These are phyloP conservation scores for Cinclus mexicanus DNA, from an alignment of 2,113 vertebrate genomes.

Conservation along the genomic window DNA sequence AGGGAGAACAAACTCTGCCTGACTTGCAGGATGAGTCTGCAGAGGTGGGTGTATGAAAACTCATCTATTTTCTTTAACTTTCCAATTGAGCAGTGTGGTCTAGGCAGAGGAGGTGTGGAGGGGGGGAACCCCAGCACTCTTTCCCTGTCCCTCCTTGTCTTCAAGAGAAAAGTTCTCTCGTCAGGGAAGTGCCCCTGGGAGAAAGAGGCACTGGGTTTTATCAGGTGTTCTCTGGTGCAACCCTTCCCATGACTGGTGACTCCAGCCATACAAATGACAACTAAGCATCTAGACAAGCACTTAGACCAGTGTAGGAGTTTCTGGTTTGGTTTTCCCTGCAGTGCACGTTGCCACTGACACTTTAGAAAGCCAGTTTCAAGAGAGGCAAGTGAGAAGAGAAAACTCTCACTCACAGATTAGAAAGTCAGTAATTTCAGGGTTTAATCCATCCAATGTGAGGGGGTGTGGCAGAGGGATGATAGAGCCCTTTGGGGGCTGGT, in stretches of 20 bases:
- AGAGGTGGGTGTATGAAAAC: slow-evolving; percentile 15
- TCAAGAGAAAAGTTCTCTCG: background rate
- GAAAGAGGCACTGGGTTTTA: background rate
- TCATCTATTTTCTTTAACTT: background rate
- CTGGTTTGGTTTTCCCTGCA: background rate
- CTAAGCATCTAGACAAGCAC: background rate
- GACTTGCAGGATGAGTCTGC: background rate
- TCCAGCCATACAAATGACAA: background rate
- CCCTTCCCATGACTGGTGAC: background rate
- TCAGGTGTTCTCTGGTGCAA: background rate
- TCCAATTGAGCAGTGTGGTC: background rate
- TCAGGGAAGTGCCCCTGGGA: background rate
- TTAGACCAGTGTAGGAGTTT: background rate
- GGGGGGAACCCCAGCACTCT: background rate
- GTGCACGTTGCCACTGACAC: fast-evolving
- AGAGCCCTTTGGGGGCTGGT: background rate
- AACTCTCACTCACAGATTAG: background rate
- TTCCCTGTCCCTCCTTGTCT: background rate
- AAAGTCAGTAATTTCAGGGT: background rate
- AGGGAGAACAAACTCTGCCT: background rate
- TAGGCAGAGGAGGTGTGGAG: background rate
- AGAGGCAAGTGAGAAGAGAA: background rate
- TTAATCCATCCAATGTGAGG: fast-evolving
- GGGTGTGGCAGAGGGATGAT: fast-evolving
- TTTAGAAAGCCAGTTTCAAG: background rate